phyloP scores from a whole-genome alignment of 2,113 vertebrate species.

The Hippopotamus amphibius region DNA sequence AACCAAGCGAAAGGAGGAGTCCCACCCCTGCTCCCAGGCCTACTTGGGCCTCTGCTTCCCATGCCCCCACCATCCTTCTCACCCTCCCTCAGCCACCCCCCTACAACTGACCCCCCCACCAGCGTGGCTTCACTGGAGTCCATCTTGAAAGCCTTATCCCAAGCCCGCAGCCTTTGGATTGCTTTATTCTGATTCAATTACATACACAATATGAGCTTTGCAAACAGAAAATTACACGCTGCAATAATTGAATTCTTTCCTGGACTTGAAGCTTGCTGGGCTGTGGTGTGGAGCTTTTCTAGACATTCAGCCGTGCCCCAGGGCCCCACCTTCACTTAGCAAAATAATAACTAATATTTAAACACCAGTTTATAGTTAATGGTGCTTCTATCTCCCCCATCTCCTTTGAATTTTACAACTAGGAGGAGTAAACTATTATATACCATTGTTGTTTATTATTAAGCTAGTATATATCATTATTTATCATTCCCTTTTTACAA shows the following conservation, averaged over 20 bases:
- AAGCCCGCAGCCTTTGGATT: slow-evolving; percentile 70
- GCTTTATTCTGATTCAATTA: slow-evolving; percentile 82
- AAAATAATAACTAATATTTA: slow-evolving; percentile 58
- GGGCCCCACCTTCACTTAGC: slow-evolving; percentile 43
- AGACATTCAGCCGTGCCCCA: slow-evolving; percentile 36
- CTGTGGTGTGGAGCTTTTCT: slow-evolving; percentile 43
- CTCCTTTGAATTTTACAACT: slow-evolving; percentile 10
- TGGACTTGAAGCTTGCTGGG: slow-evolving; percentile 67
- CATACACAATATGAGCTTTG: slow-evolving; percentile 78
- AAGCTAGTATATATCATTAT: not conserved
- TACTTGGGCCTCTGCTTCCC: not conserved
- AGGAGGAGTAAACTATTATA: not conserved
- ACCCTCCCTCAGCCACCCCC: fast-evolving
- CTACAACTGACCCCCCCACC: not conserved
- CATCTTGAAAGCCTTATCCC: slow-evolving; percentile 72
- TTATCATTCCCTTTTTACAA: not conserved
- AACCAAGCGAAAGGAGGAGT: too few relatives aligned
- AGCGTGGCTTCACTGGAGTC: slow-evolving; percentile 35
- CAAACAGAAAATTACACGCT: slow-evolving; percentile 81
- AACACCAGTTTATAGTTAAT: slow-evolving; percentile 29
- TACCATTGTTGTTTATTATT: not conserved
- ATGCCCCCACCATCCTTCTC: not conserved
- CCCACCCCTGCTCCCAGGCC: not conserved
- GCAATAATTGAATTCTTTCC: slow-evolving; percentile 80
- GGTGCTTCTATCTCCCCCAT: not conserved